These are phyloP conservation scores for Melanchra persicariae DNA, from an alignment of 2,888 invertebrate genomes.

Conservation along the genomic window DNA sequence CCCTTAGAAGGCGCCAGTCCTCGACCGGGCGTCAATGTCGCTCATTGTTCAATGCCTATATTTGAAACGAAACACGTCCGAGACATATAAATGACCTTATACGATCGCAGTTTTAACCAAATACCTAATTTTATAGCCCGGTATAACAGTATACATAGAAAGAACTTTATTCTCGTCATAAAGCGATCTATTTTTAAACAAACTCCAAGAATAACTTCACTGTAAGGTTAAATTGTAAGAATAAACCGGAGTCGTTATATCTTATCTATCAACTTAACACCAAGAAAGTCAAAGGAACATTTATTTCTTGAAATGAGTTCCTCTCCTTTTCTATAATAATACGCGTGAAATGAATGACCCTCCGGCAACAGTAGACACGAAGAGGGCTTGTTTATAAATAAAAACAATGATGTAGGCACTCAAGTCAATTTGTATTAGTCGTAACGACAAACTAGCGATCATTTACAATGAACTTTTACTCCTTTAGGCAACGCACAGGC, in stretches of 20 bases:
- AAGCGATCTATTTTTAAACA: slow-evolving; percentile 39
- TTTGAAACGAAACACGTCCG: slow-evolving; percentile 72
- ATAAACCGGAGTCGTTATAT: slow-evolving; percentile 29
- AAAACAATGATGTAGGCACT: slow-evolving; percentile 47
- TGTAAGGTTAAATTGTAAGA: slow-evolving; percentile 16
- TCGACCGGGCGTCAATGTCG: slow-evolving; percentile 77
- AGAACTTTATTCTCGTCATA: slow-evolving; percentile 25
- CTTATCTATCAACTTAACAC: slow-evolving; percentile 30
- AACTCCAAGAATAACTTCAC: slow-evolving; percentile 17
- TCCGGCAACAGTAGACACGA: slow-evolving; percentile 26
- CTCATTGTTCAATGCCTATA: slow-evolving; percentile 80
- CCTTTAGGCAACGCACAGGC: slow-evolving; percentile 67
- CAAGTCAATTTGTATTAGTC: slow-evolving; percentile 69
- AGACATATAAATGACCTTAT: slow-evolving; percentile 66
- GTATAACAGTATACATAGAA: slow-evolving; percentile 21
- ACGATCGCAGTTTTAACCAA: slow-evolving; percentile 41
- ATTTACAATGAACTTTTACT: slow-evolving; percentile 72
- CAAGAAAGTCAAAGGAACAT: slow-evolving; percentile 24
- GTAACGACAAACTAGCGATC: slow-evolving; percentile 65
- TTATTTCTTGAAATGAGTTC: slow-evolving; percentile 34
- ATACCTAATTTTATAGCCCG: slow-evolving; percentile 47
- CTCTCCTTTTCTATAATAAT: slow-evolving; percentile 31
- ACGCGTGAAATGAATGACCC: slow-evolving; percentile 40
- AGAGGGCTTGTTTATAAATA: slow-evolving; percentile 47
- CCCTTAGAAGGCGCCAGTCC: slow-evolving; percentile 78